Evolutionary conservation across 1,140 invertebrate species (phyloP), one percentile per base, ranked within the genome.

Genomic region (Tetramorium alpestre): DNA sequence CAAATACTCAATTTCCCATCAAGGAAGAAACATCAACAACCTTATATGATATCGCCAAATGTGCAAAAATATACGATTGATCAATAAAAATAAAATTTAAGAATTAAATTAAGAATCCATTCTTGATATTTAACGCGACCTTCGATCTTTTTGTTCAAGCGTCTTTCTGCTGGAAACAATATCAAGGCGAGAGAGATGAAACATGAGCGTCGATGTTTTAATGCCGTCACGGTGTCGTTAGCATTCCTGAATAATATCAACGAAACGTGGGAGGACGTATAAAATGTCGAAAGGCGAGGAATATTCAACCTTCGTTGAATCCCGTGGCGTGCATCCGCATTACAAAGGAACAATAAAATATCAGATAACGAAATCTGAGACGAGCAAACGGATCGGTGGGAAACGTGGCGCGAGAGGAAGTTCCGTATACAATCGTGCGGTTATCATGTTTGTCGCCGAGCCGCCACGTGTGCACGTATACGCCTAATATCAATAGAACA

Each of bases 311-410:
- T 78, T 28, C 33, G 33, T 85, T 69, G 65, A 75, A 78, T 22
- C 73, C 56, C 8, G 64, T 22, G 11, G n/a, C 22, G 47, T 65
- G 72, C 82, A 85, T 47, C 33, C 58, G 58, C 41, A 47, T 58
- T 58, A 87, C 73, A 82, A 90, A 86, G 78, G 80, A 69, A 88
- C 86, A 90, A 90, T 90, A 87, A 90, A 89, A 87, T 89, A 89
- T 89, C 87, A 78, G 85, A 87, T 89, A 77, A 89, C 85, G 65
- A 89, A 87, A 87, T 87, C 58, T 72, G 69, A 85, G 87, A 80
- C 85, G 81, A 64, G 44, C 62, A 51, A 86, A 33, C 60, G 28
- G 56, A 38, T 58, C 67, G 72, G 62, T 69, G 77, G 49, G 77
- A 69, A 56, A 47, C 41, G 18, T 18, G 80, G 25, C n/a, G 41